Conservation (phyloP, 2,888 invertebrate genomes). For the Temnothorax unifasciatus region DNA sequence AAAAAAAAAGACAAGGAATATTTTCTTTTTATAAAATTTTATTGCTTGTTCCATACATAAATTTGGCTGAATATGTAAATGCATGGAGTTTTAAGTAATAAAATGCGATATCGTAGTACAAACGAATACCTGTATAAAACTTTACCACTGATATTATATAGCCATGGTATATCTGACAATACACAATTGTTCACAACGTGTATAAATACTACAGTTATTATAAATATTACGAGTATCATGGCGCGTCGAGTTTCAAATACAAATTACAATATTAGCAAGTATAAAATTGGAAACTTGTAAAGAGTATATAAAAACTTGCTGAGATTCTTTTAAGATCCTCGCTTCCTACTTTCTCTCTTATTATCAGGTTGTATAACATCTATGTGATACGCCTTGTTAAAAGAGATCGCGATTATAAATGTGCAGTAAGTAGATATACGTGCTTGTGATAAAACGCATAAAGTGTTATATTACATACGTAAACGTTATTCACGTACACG, state of each 20-base stretch:
- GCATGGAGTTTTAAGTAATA: constrained; percentile 15
- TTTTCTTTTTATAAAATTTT: constrained; percentile 26
- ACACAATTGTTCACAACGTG: constrained; percentile 8
- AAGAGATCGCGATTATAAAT: constrained; percentile 65
- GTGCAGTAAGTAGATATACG: constrained; percentile 55
- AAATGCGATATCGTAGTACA: constrained; percentile 18
- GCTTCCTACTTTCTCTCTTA: constrained; percentile 30
- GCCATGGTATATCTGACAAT: neutral
- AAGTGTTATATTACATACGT: constrained; percentile 59
- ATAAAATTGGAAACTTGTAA: constrained; percentile 84
- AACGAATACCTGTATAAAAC: constrained; percentile 25
- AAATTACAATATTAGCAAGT: constrained; percentile 85
- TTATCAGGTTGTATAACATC: constrained; percentile 24
- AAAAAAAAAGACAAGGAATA: neutral
- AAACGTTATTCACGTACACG: constrained; percentile 53
- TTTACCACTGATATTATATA: neutral
- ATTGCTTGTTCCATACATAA: constrained; percentile 27
- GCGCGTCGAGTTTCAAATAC: constrained; percentile 66
- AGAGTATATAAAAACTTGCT: constrained; percentile 76
- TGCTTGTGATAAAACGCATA: constrained; percentile 60
- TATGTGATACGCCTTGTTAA: constrained; percentile 45
- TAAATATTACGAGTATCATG: constrained; percentile 34
- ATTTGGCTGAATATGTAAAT: constrained; percentile 10
- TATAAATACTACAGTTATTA: constrained; percentile 34
- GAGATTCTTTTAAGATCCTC: constrained; percentile 64